Base-by-base conservation (phyloP, 2,888 invertebrate genomes). In the Lasioglossum villosulum region DNA sequence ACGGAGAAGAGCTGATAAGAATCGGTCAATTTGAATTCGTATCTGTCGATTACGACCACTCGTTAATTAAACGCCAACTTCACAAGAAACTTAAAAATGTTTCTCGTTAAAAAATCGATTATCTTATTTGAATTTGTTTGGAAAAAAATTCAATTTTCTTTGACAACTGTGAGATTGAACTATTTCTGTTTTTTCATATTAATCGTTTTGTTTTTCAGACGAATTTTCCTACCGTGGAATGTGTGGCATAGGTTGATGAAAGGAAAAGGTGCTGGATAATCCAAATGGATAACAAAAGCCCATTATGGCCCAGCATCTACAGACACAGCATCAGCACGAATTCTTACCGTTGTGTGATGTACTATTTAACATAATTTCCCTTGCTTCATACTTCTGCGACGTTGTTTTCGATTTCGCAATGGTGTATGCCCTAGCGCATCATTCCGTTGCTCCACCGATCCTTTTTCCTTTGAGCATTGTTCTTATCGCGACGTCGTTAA, bases 271-370 rank as follows among this genome's bases (percentile, higher is more conserved):
- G 90, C 90, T 90, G 93, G 91, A 91, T 90, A 90, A 92, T 94
- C 94, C 95, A 94, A 95, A 95, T 95, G 95, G 95, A 93, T 92
- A 90, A 92, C 92, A 91, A 92, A 92, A 92, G 93, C 94, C 94
- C 93, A 95, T 94, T 95, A 95, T 95, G 95, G 95, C 95, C 94
- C 94, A 94, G 89, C 92, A 93, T 92, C 92, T 90, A 85, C 94
- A 94, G 90, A 87, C 87, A 81, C 93, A 93, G 82, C 92, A 93
- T 84, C 95, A 94, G 88, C 93, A 95, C 85, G 98, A 98, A 96
- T 98, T 98, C 95, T 96, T 98, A 95, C 98, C 98, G 91, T 96
- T 98, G 94, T 98, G 98, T 96, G 98, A 98, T 96, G 97, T 98
- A 89, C 96, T 98, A 74, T 98, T 98, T 96, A 98, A 98, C 95